Percentiles rank a stretch among this genome's conserved stretches.
These are phyloP conservation scores for Periplaneta americana DNA, from an alignment of 1,140 invertebrate genomes.

Conservation along the genomic window DNA sequence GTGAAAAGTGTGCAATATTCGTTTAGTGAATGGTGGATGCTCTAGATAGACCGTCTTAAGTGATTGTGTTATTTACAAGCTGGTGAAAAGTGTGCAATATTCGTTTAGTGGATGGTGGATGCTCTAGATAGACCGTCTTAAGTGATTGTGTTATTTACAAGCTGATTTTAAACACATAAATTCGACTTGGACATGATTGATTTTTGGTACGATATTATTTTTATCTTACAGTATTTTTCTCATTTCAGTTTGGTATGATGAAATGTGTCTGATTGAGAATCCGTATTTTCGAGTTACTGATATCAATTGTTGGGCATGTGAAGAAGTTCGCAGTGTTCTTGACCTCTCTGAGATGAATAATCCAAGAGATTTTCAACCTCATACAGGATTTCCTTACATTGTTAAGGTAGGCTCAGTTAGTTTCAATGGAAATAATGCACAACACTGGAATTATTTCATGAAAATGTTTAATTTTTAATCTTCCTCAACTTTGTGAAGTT, in stretches of 20 bases:
- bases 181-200: no score
- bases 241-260: constrained; percentile 70
- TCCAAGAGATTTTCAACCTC: constrained; percentile 8
- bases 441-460: neutral
- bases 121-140: neutral
- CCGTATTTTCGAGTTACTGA: constrained; percentile 63
- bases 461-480: neutral
- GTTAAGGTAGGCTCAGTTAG: constrained; percentile 10
- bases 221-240: no score
- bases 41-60: neutral
- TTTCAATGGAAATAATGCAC: neutral
- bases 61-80: neutral
- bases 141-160: neutral
- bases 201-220: no score
- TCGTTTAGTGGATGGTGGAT: no score
- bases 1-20: neutral
- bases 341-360: constrained; percentile 32
- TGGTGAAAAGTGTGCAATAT: neutral
- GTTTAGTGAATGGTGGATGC: no score
- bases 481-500: no score
- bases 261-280: constrained; percentile 70
- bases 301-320: constrained; percentile 74
- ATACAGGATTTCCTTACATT: constrained; percentile 12
- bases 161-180: neutral
- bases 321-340: constrained; percentile 52